Evolutionary conservation across 2,797 vertebrate genomes (phyloP).

Genomic region (Cygnus olor): DNA sequence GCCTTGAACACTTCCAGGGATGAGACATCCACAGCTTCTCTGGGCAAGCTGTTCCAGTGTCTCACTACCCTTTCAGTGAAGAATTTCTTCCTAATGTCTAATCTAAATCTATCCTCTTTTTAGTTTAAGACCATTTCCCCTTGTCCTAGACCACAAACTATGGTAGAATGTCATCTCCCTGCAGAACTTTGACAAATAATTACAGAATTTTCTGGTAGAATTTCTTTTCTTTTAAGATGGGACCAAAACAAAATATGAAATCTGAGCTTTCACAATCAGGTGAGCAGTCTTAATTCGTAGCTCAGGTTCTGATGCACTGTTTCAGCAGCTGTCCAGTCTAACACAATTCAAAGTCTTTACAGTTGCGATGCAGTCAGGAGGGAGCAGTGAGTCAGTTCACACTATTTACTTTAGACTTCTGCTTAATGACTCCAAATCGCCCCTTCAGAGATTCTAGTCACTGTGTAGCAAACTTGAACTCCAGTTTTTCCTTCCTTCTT

Average conservation of each 20-base stretch:
- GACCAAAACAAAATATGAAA: not conserved
- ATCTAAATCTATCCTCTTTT: no score
- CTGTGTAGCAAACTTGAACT: not conserved
- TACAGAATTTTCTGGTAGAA: not conserved
- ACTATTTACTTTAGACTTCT: not conserved
- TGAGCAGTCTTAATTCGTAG: not conserved
- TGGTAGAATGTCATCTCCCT: not conserved
- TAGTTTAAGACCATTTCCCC: no score
- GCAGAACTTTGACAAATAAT: not conserved
- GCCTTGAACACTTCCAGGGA: no score
- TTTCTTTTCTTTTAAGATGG: not conserved
- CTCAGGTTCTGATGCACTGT: not conserved
- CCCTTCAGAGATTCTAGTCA: not conserved
- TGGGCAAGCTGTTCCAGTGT: no score
- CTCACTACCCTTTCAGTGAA: no score
- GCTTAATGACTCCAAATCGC: not conserved
- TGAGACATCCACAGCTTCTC: no score
- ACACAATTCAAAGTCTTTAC: not conserved
- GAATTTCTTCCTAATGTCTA: no score
- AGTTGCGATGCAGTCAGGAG: fast-evolving
- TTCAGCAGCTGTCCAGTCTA: not conserved
- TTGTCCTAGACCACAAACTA: not conserved
- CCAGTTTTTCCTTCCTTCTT: not conserved
- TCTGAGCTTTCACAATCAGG: not conserved
- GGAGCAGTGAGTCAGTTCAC: not conserved